Evolutionary conservation across 2,113 vertebrate species (phyloP).

Genomic region (Albula goreensis): DNA sequence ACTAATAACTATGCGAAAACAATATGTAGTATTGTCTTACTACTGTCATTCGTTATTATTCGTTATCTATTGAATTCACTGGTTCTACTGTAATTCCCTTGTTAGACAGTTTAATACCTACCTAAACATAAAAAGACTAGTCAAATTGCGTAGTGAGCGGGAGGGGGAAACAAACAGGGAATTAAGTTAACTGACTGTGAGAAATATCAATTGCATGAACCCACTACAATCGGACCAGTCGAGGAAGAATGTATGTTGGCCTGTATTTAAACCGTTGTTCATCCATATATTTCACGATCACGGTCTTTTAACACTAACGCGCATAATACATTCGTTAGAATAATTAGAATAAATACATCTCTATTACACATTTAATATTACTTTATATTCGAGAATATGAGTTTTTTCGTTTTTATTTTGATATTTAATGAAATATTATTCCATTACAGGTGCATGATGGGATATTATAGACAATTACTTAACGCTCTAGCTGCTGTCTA

Average conservation of each 20-base stretch:
- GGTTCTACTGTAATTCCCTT: too few species aligned
- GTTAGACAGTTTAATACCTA: neutral
- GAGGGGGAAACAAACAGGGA: conserved; percentile 30
- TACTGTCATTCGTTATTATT: too few species aligned
- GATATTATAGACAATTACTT: neutral
- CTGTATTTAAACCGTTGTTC: neutral
- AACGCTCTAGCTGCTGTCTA: neutral
- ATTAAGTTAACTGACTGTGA: conserved; percentile 35
- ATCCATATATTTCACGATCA: neutral
- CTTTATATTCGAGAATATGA: neutral
- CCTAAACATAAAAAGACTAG: conserved; percentile 31
- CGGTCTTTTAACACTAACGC: neutral
- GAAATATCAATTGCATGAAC: conserved; percentile 29
- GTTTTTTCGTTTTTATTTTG: too few species aligned
- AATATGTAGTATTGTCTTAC: too few species aligned
- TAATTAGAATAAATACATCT: neutral
- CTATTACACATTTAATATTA: neutral
- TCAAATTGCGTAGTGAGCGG: conserved; percentile 38
- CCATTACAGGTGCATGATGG: conserved; percentile 21
- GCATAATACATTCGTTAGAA: too few species aligned
- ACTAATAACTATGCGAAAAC: too few species aligned
- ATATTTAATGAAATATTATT: too few species aligned
- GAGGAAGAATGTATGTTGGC: rapidly evolving
- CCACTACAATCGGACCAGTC: conserved; percentile 42
- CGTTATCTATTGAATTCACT: too few species aligned